Conservation (phyloP, 2,888 invertebrate genomes). For the Ormia ochracea region DNA sequence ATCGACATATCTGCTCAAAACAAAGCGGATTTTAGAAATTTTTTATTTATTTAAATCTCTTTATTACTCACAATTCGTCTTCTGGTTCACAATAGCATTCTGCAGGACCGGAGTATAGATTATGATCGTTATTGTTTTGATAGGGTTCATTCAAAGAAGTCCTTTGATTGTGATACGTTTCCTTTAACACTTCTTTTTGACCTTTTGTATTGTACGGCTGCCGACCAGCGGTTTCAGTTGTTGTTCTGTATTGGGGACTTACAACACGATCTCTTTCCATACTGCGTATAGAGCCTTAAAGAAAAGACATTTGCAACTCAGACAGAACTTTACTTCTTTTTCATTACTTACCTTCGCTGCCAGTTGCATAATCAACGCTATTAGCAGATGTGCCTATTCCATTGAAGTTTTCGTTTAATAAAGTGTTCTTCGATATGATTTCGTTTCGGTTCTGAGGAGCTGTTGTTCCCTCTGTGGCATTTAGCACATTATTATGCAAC, state of each 20-base stretch:
- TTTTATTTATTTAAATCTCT: neutral
- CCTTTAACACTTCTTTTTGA: slow-evolving; percentile 66
- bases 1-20: slow-evolving; percentile 75
- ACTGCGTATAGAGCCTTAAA: slow-evolving; percentile 17
- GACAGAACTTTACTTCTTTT: neutral
- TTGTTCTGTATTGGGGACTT: slow-evolving; percentile 2
- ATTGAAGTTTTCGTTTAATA: slow-evolving; percentile 10
- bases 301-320: neutral
- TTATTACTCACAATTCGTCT: slow-evolving; percentile 71
- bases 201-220: slow-evolving; percentile 52
- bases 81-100: slow-evolving; percentile 76
- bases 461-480: slow-evolving; percentile 37
- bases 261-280: neutral
- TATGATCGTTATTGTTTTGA: slow-evolving; percentile 65
- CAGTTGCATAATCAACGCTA: neutral
- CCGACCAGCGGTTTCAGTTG: slow-evolving; percentile 33
- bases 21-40: neutral
- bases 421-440: neutral
- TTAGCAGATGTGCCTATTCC: slow-evolving; percentile 34
- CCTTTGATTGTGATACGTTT: slow-evolving; percentile 37
- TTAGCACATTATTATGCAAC: slow-evolving; percentile 58
- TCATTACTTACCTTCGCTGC: slow-evolving; percentile 31
- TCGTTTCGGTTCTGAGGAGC: slow-evolving; percentile 8
- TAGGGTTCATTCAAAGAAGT: slow-evolving; percentile 66
- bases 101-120: slow-evolving; percentile 72